Base-by-base conservation (phyloP, 2,797 vertebrate genomes). In the Chiroxiphia lanceolata region DNA sequence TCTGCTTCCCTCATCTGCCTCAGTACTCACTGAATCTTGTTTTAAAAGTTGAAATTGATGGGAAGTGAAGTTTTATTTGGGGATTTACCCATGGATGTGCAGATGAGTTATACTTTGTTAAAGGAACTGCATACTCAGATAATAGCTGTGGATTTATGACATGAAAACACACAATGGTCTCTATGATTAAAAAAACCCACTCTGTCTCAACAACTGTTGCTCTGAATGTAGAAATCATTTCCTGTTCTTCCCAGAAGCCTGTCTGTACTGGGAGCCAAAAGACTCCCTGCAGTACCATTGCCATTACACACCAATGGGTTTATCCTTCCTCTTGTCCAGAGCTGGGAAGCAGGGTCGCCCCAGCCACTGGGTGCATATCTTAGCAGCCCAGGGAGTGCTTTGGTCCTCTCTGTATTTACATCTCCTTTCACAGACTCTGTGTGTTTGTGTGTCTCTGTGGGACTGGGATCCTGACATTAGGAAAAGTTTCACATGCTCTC, bases 361-460 rank as follows among this genome's bases (percentile, higher is more conserved):
- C 4, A 1, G 21, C 29, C 40, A 27, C 26, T 2, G 4, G 4
- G 4, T 56, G 38, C 12, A 1, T 1, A 33, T 21, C 42, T 71
- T 42, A 47, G 64, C 47, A 77, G 19, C 56, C 48, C 31, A 7
- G 27, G 23, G 21, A 61, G 11, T 51, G 36, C 45, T 79, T 72
- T 17, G 1, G 3, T 36, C 27, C 3, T 3, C 40, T 53, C 25
- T 1, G 0, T 29, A 12, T 20, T 69, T 27, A 19, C 2, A 13
- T 1, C 56, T 75, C n/a, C 48, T 75, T 42, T 26, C 68, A 53
- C 3, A 5, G 29, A 20, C 60, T 27, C 27, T 11, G 3, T 31
- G 25, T n/a, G 48, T 21, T 26, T 34, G 3, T n/a, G 15, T 1
- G 1, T 15, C 50, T 72, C 56, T 13, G 9, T 15, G 27, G 21